A percentile compares a stretch with the other conserved stretches of the same genome.
phyloP scores from a whole-genome alignment of 2,797 vertebrate species.

The Onychomys leucogaster region DNA sequence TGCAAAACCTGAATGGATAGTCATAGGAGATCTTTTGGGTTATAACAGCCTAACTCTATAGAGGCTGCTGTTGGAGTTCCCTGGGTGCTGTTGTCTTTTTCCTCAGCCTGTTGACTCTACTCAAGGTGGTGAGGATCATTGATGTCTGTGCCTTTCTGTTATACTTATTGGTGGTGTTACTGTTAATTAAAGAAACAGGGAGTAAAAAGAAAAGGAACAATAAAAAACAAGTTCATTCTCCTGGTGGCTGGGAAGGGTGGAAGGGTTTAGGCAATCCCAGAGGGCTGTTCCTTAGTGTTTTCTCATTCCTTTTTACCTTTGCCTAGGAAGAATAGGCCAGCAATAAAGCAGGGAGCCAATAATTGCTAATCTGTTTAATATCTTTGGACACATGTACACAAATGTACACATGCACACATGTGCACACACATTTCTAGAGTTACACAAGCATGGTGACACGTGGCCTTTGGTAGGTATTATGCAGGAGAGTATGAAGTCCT shows the following conservation, averaged over 20 bases:
- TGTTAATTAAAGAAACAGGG: conserved; percentile 41
- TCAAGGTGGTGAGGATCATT: background rate
- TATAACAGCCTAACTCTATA: background rate
- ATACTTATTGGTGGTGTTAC: background rate
- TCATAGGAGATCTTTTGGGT: background rate
- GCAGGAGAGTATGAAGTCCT: background rate
- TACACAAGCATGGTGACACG: background rate
- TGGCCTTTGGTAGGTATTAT: background rate
- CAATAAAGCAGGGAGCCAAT: background rate
- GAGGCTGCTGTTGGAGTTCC: background rate
- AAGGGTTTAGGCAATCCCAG: background rate
- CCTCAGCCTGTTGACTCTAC: background rate
- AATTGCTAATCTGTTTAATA: background rate
- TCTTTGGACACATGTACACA: background rate
- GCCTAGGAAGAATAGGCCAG: background rate
- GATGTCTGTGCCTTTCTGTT: background rate
- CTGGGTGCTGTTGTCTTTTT: background rate
- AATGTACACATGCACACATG: background rate
- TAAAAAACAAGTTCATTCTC: background rate
- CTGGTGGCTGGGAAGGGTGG: background rate
- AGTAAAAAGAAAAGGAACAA: background rate
- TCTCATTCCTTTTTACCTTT: background rate
- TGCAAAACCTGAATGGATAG: background rate
- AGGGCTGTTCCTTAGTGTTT: background rate
- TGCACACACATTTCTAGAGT: no score